A percentile compares a stretch with the other conserved stretches of the same genome.
Evolutionary conservation across 2,888 invertebrate species (phyloP).

Genomic region (Drosophila meridionalis): DNA sequence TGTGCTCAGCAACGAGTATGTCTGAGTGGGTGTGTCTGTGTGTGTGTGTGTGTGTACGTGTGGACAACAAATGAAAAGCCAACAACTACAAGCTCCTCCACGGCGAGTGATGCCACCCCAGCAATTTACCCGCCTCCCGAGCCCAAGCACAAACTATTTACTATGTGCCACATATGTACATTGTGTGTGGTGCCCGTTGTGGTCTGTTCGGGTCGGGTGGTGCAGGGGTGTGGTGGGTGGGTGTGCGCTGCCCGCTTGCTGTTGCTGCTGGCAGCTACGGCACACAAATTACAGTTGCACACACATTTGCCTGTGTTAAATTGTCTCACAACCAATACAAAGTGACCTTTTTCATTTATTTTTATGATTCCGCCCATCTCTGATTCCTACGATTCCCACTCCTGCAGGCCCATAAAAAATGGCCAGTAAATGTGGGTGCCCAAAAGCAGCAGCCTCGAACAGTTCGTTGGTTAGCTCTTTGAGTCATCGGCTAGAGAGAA

Average conservation of each 20-base stretch:
- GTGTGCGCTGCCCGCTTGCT: conserved; percentile 19
- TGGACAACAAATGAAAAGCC: conserved; percentile 65
- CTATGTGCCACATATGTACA: conserved; percentile 62
- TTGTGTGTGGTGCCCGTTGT: conserved; percentile 30
- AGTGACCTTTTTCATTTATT: conserved; percentile 80
- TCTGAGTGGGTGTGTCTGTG: conserved; percentile 27
- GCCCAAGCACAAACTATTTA: conserved; percentile 69
- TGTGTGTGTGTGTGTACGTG: conserved; percentile 15
- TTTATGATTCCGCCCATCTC: conserved; percentile 62
- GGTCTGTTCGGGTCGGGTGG: conserved; percentile 8
- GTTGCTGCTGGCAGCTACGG: conserved; percentile 45
- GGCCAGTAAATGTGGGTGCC: conserved; percentile 52
- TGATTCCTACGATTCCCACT: conserved; percentile 19
- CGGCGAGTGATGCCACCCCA: conserved; percentile 36
- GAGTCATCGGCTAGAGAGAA: conserved; percentile 17
- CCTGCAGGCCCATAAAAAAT: conserved; percentile 52
- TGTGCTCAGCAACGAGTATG: not conserved
- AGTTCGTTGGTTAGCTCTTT: conserved; percentile 37
- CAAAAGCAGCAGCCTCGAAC: conserved; percentile 28
- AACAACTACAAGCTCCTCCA: conserved; percentile 52
- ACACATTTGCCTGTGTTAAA: conserved; percentile 79
- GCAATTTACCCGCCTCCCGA: conserved; percentile 37
- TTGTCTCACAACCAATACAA: conserved; percentile 80
- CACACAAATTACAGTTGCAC: conserved; percentile 78
- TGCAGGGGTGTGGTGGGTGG: conserved; percentile 38